phyloP scores from a whole-genome alignment of 2,113 vertebrate genomes.

The Oryzias curvinotus region DNA sequence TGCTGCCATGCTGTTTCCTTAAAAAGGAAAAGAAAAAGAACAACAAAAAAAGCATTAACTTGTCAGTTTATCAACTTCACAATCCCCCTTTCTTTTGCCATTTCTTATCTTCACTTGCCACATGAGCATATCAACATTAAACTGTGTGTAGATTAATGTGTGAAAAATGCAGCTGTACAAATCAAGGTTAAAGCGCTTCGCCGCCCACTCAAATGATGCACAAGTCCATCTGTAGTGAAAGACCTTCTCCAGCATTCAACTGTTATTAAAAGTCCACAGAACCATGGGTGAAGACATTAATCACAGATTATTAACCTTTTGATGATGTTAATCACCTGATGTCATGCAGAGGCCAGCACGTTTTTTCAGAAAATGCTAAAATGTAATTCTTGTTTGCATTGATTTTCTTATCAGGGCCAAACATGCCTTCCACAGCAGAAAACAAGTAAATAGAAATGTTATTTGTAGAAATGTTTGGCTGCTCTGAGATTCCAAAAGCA shows the following conservation, averaged over 20 bases:
- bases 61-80: slow-evolving; percentile 37
- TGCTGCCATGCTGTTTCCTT: slow-evolving; percentile 1
- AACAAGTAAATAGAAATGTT: background rate
- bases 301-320: slow-evolving; percentile 44
- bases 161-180: background rate
- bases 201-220: background rate
- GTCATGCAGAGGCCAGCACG: background rate
- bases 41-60: slow-evolving; percentile 28
- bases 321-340: slow-evolving; percentile 38
- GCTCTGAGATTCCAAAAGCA: background rate
- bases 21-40: slow-evolving; percentile 11
- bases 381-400: slow-evolving; percentile 32
- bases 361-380: background rate
- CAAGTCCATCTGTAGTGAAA: background rate
- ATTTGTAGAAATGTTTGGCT: background rate
- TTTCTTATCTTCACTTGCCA: background rate
- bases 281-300: slow-evolving; percentile 33
- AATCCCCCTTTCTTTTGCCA: slow-evolving; percentile 2
- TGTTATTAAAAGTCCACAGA: slow-evolving; percentile 23
- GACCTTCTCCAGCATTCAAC: slow-evolving; percentile 4
- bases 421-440: background rate
- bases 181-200: background rate
- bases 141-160: background rate
- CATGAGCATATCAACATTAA: slow-evolving; percentile 6
- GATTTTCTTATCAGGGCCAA: slow-evolving; percentile 4